Evolutionary conservation across 1,140 invertebrate species (phyloP), one percentile per base, ranked within the genome.

Genomic region (Rhynchophorus ferrugineus): DNA sequence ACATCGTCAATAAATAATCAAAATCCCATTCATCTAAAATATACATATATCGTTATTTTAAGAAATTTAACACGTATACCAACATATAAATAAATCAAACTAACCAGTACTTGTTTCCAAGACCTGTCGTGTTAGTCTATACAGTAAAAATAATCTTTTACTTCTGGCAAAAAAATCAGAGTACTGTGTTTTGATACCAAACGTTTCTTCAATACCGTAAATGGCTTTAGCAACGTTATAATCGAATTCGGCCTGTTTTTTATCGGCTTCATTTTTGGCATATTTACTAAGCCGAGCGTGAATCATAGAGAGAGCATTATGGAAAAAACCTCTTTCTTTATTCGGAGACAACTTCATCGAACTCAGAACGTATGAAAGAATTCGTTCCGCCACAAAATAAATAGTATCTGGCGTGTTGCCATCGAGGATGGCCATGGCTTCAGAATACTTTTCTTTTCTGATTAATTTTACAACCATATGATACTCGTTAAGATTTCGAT

Each of bases 401-500:
- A 29, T 29, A 6, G 11, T 29, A 6, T 29, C 24, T 29, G 24
- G 24, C 5, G 24, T 5, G 11, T 29, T 29, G 11, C 11, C 24
- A 29, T 29, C 24, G 5, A 29, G 24, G 11, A 29, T 29, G 5
- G 5, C 24, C 24, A 29, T 29, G 5, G 24, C 24, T 11, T 11
- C 5, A 6, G 24, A 6, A 11, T 29, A 29, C 5, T 5, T 11
- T 29, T 29, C 24, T 11, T 29, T 29, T 29, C 24, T 29, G 24
- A 29, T 29, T 11, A 29, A 29, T 11, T 29, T 29, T 6, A 29
- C 5, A 11, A 11, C 24, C 11, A 29, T 29, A 5, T 5, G 5
- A 29, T 29, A 29, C 11, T 61, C 54, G 18, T 49, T 49, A 42
- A 19, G 18, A n/a, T 51, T 33, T 45, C 39, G 46, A 7, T 61